Percentiles rank a stretch among this genome's conserved stretches.
Evolutionary conservation across 2,797 vertebrate genomes (phyloP).

Genomic region (Siniperca undulata): DNA sequence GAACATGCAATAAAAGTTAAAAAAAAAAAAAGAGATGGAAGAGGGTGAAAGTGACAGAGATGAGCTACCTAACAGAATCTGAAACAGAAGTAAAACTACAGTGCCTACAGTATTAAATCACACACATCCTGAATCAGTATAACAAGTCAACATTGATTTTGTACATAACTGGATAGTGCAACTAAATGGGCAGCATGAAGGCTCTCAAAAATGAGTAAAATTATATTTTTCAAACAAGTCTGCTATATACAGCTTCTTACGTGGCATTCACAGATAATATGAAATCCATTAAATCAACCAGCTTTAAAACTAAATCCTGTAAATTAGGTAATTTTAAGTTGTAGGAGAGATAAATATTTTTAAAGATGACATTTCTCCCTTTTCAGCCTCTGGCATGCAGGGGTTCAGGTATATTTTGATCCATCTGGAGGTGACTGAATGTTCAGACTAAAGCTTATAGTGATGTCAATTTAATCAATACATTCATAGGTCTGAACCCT

Average conservation of each 20-base stretch:
- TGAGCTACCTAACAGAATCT: background rate
- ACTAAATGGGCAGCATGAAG: no score
- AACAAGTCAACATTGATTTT: background rate
- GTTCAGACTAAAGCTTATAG: background rate
- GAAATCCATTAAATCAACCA: background rate
- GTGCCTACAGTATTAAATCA: background rate
- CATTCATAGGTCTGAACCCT: background rate
- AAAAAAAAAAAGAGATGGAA: conserved; percentile 24
- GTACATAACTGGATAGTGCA: background rate
- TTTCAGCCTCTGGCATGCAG: background rate
- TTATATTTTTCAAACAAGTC: background rate
- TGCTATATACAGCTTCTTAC: background rate
- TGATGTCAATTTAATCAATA: background rate
- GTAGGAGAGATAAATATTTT: background rate
- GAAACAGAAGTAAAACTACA: background rate
- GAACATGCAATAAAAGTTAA: conserved; percentile 17
- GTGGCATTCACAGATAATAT: background rate
- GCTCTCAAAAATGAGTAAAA: no score
- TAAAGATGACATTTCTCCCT: background rate
- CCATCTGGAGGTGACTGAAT: background rate
- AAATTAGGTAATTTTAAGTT: background rate
- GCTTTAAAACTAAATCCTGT: background rate
- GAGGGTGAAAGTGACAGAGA: conserved; percentile 8
- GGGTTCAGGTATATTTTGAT: background rate
- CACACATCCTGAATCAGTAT: background rate